Evolutionary conservation across 2,888 invertebrate species (phyloP), one percentile per base, ranked within the genome.

Genomic region (Drosophila ezoana): DNA sequence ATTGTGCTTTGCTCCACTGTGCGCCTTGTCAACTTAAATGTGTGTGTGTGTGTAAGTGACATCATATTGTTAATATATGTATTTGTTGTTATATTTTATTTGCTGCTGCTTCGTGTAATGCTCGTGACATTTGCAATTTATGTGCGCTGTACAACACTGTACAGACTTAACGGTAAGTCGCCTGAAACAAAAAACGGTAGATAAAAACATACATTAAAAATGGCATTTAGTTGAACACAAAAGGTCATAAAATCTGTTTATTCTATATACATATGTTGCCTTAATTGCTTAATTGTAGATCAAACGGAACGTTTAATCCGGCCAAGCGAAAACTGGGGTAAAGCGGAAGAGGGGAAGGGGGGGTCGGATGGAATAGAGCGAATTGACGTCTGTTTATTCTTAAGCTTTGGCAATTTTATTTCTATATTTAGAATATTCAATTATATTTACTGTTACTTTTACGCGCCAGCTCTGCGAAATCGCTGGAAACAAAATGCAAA

Each of bases 231-330:
- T 56, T 35, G 28, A 14, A 33, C 14, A 33, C 37, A 62, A 73
- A 69, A 66, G 65, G 68, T 76, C 76, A 53, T 62, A 40, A 68
- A 81, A 75, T 78, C 61, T 43, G 8, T 48, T 41, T 56, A 63
- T 52, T 53, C 47, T 63, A 20, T 45, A 63, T 40, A 18, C 2
- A 2, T 18, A 40, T 47, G 6, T 33, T 38, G 45, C 40, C 53
- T 59, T 82, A 76, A 85, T 86, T 86, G 67, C 81, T 86, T 79
- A 86, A 86, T 88, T 82, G 63, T 61, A 79, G 89, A 82, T 82
- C 81, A 87, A 82, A 85, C 58, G 66, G 51, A 48, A 56, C 66
- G 51, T 16, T 64, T 43, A 57, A 79, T 64, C 60, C 41, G 23
- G 47, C 23, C 18, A 64, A 62, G 59, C 53, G 18, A 20, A 40